Evolutionary conservation across 2,797 vertebrate genomes (phyloP).

Genomic region (Neostethus bicornis): DNA sequence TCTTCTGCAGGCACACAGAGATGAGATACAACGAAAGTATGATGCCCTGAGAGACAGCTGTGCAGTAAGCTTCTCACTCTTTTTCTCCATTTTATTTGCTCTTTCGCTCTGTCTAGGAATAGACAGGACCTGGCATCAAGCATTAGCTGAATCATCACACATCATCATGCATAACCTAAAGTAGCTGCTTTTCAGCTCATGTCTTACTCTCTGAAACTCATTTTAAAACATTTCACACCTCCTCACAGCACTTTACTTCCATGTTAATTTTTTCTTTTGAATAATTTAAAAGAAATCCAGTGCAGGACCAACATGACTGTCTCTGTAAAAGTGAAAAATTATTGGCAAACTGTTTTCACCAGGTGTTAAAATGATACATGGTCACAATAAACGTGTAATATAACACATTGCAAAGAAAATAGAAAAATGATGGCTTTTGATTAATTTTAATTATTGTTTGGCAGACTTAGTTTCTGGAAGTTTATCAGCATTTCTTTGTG

Average conservation of each 20-base stretch:
- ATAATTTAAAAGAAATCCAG: not conserved
- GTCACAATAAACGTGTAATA: not conserved
- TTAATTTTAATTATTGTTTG: conserved; percentile 2
- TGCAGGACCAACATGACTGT: not conserved
- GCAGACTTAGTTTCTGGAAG: not conserved
- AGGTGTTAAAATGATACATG: not conserved
- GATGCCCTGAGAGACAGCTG: conserved; percentile 98
- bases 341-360: not conserved
- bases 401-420: conserved; percentile 9
- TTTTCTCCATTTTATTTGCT: conserved; percentile 1
- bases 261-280: not conserved
- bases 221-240: conserved; percentile 13
- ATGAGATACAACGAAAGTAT: conserved; percentile 98
- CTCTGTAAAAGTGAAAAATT: not conserved
- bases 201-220: conserved; percentile 3
- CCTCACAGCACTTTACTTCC: not conserved
- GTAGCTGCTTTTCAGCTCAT: conserved; percentile 6
- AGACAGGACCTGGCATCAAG: conserved; percentile 12
- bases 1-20: conserved; percentile 91
- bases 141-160: conserved; percentile 33
- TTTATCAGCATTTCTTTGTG: not conserved
- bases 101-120: conserved; percentile 23
- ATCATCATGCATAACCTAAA: conserved; percentile 23
- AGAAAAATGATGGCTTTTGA: not conserved
- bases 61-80: conserved; percentile 84